phyloP scores from a whole-genome alignment of 2,113 vertebrate species.

The Gallinago media region DNA sequence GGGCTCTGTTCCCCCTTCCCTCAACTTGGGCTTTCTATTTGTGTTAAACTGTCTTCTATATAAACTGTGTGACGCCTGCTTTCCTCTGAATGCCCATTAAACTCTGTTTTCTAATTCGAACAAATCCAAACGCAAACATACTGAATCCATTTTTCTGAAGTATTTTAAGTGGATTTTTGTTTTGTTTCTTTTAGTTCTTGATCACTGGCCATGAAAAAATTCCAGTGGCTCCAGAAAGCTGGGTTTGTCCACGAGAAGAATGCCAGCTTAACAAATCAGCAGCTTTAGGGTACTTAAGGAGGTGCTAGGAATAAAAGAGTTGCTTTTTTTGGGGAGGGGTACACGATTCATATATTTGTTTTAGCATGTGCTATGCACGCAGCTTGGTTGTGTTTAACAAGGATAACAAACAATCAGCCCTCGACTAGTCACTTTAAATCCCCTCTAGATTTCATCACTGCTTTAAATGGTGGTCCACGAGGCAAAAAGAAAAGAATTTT shows the following conservation, averaged over 20 bases:
- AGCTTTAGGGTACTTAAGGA: constrained; percentile 70
- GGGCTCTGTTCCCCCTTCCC: not conserved
- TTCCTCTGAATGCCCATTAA: not conserved
- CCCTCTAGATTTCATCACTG: constrained; percentile 63
- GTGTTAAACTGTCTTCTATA: not conserved
- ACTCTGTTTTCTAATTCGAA: not conserved
- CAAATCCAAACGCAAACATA: constrained; percentile 44
- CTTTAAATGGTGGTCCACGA: constrained; percentile 68
- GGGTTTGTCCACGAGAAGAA: constrained; percentile 61
- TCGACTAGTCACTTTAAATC: constrained; percentile 69
- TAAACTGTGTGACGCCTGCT: not conserved
- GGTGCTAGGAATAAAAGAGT: constrained; percentile 65
- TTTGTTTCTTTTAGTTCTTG: constrained; percentile 44
- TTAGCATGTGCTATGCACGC: constrained; percentile 41
- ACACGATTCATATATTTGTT: constrained; percentile 68
- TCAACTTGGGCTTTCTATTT: not conserved
- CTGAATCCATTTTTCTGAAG: constrained; percentile 40
- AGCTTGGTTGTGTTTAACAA: constrained; percentile 64
- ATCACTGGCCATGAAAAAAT: constrained; percentile 44
- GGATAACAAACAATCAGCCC: constrained; percentile 69
- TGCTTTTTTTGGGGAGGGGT: constrained; percentile 64
- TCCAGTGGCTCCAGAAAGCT: constrained; percentile 57
- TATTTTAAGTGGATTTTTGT: constrained; percentile 28
- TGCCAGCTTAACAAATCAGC: constrained; percentile 72
- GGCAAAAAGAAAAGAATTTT: constrained; percentile 12